Base-by-base conservation (phyloP, 2,888 invertebrate genomes). In the Pasiphila rectangulata region DNA sequence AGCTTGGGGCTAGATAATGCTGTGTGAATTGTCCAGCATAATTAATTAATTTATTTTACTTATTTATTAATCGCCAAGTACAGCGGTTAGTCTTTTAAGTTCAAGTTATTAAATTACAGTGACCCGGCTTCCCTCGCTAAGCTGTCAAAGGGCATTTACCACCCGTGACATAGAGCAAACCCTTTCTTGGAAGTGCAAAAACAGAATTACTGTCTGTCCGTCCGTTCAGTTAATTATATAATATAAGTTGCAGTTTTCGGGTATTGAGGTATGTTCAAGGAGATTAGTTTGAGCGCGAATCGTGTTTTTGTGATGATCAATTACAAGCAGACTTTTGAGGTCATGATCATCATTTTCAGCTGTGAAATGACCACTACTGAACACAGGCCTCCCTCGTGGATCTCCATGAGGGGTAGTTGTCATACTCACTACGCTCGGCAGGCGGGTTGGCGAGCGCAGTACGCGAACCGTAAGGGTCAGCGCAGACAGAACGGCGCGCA, bases 151-250 rank as follows among this genome's bases (percentile, higher is more conserved):
- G 54, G 54, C 45, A 58, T 41, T 48, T 44, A 45, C 54, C 49
- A 45, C 45, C 51, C 46, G 34, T 64, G 65, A 71, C 61, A 57
- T 57, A 68, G 64, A 62, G 55, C 59, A 56, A 57, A 66, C 63
- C 69, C 67, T 59, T 61, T 57, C 57, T 63, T 63, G 62, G 50
- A 54, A 56, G 62, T 63, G 55, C 73, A 75, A 73, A 73, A 75
- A 75, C 67, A 54, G 52, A 61, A 68, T 67, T 64, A 67, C 69
- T 67, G 63, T 64, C 61, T 51, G 66, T 56, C 58, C 55, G 56
- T 51, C 51, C 57, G 40, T 57, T 43, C 62, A 64, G 73, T 70
- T 70, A 70, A 72, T 75, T 75, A 73, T 66, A 61, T 62, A n/a
- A 69, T 72, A 73, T 73, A 70, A 71, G 67, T 66, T 60, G 48